Conservation (phyloP, 2,113 vertebrate genomes). For the Aleadryas rufinucha region DNA sequence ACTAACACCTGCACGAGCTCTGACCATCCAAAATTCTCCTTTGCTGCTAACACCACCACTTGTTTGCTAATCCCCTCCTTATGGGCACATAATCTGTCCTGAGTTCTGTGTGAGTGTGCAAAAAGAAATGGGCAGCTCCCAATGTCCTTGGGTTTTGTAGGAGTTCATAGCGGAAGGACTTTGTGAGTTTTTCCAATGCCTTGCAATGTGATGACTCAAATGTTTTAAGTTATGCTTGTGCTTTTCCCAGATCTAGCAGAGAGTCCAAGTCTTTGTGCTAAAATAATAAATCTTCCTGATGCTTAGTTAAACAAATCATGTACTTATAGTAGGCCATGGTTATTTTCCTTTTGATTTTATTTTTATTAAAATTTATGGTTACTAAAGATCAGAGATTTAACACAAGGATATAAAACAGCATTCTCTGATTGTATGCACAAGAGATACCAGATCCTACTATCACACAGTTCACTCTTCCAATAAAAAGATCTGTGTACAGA, state of each 20-base stretch:
- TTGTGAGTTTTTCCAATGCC: not conserved
- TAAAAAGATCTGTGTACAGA: not conserved
- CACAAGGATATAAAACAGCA: not conserved
- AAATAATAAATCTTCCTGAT: not conserved
- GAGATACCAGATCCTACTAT: not conserved
- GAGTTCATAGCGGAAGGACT: not conserved
- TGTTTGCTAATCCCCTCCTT: not conserved
- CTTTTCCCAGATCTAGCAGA: not conserved
- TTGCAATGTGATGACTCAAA: not conserved
- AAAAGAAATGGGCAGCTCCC: not conserved
- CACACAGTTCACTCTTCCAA: not conserved
- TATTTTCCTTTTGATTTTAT: not conserved
- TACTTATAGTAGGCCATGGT: not conserved
- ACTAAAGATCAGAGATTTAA: conserved; percentile 3
- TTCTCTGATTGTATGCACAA: not conserved
- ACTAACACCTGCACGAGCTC: not conserved
- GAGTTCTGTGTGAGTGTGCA: not conserved
- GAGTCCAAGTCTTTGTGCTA: not conserved
- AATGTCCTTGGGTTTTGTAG: not conserved
- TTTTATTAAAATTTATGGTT: conserved; percentile 23
- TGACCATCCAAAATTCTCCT: not conserved
- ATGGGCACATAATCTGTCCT: not conserved
- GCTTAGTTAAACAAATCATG: not conserved
- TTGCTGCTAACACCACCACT: not conserved
- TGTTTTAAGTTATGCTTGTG: not conserved